Conservation (phyloP, 2,113 vertebrate genomes). For the Myanophis thanlyinensis region DNA sequence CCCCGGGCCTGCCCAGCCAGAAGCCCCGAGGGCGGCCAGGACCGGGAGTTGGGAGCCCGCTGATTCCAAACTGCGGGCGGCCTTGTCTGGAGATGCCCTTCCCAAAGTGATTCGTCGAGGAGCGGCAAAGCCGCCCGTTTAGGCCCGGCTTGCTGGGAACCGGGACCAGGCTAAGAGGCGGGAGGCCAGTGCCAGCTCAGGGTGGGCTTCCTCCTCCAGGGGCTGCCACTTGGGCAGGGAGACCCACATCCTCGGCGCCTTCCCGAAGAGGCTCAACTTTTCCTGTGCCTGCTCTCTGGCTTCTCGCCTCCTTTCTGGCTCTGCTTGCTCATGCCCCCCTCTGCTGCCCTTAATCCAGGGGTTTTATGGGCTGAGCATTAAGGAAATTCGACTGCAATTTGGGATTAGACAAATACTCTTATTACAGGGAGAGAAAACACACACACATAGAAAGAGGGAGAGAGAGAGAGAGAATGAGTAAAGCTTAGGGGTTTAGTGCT, state of each 20-base stretch:
- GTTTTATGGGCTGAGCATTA: conserved; percentile 86
- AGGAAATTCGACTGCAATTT: conserved; percentile 86
- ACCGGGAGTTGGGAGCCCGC: not conserved
- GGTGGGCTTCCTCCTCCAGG: not conserved
- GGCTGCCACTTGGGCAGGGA: not conserved
- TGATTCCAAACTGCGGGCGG: not conserved
- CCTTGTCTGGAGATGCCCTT: not conserved
- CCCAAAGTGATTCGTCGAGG: not conserved
- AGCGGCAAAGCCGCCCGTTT: not conserved
- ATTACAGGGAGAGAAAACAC: conserved; percentile 54
- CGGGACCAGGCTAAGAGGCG: not conserved
- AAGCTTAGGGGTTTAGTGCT: conserved; percentile 59
- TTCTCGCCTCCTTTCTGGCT: not conserved
- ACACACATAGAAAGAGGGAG: not conserved
- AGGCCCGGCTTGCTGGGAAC: not conserved
- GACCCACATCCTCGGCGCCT: not conserved
- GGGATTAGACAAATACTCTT: conserved; percentile 92
- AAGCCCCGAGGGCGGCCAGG: not conserved
- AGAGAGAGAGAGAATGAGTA: not conserved
- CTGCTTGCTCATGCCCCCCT: conserved; percentile 16
- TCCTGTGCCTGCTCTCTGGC: not conserved
- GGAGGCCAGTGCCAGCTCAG: not conserved
- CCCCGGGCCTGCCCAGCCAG: not conserved
- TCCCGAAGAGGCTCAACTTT: conserved; percentile 48
- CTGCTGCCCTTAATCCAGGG: conserved; percentile 79